Base-by-base conservation (phyloP, 2,797 vertebrate genomes). In the Presbytis comata region DNA sequence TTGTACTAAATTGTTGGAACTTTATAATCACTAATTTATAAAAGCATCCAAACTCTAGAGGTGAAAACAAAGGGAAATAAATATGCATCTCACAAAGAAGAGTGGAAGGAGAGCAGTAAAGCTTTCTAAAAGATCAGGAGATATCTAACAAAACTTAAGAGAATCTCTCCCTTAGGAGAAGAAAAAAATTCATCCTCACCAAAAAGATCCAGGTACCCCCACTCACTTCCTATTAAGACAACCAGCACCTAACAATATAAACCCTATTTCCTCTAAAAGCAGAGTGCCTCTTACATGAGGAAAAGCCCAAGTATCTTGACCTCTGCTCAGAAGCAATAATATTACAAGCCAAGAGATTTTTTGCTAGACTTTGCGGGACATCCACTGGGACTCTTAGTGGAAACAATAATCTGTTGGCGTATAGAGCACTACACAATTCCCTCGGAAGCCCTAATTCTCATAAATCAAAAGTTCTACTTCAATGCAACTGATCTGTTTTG, bases 401-500 rank as follows among this genome's bases (percentile, higher is more conserved):
- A 91, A 96, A 89, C 82, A 94, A 64, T 83, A 93, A 97, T 92
- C 95, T 74, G 53, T 70, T 92, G 75, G 76, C 87, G 81, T 4
- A 48, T 13, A 79, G n/a, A 89, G 39, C n/a, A 67, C 86, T 48
- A n/a, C 24, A 36, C 67, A 61, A 83, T 57, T 74, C 81, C 70
- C 41, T 50, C 36, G 21, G 70, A 82, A 95, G 94, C 57, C 53
- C 92, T 97, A 91, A 97, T 97, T 96, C 95, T 91, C 93, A 92
- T 92, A 96, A 96, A 96, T 95, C 97, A 97, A 70, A 96, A 96
- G 93, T 96, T 97, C 81, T 94, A 96, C 81, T 97, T 97, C 93
- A 97, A 86, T 95, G 85, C 87, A 96, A 90, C 89, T 79, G 97
- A 98, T 95, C 95, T 98, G 21, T 98, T 98, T 97, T 92, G 74